These are phyloP conservation scores for Aplysia californica DNA, from an alignment of 1,140 invertebrate species.

Conservation along the genomic window DNA sequence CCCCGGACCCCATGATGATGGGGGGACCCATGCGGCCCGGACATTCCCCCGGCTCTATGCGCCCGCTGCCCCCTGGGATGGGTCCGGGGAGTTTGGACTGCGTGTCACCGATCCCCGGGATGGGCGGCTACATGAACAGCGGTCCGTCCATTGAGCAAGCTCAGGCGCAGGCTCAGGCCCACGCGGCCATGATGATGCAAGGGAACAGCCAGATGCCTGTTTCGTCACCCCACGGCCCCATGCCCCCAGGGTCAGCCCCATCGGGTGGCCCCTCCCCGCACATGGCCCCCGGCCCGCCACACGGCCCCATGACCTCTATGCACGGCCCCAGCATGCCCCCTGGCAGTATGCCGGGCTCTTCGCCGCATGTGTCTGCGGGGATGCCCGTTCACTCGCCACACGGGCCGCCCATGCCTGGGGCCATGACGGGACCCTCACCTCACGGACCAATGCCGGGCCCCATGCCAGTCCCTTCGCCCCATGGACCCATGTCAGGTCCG, in stretches of 20 bases:
- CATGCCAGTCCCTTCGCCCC: background rate
- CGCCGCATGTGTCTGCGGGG: background rate
- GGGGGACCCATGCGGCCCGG: slow-evolving; percentile 9
- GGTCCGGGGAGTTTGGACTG: slow-evolving; percentile 17
- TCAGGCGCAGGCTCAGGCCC: slow-evolving; percentile 24
- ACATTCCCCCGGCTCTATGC: slow-evolving; percentile 13
- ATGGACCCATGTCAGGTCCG: background rate
- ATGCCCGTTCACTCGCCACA: slow-evolving; percentile 3
- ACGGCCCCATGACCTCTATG: background rate
- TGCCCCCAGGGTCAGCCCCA: background rate
- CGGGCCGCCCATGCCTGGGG: background rate
- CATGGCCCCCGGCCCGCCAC: background rate
- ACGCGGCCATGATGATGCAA: slow-evolving; percentile 31
- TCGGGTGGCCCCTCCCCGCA: slow-evolving; percentile 14
- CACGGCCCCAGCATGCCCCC: slow-evolving; percentile 1
- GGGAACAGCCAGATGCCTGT: slow-evolving; percentile 8
- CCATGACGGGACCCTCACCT: background rate
- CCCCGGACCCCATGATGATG: background rate
- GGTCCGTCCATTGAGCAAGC: slow-evolving; percentile 23
- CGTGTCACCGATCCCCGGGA: slow-evolving; percentile 19
- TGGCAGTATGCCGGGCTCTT: slow-evolving; percentile 2
- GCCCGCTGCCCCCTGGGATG: slow-evolving; percentile 8
- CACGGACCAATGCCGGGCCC: background rate
- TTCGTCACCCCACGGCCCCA: slow-evolving; percentile 16
- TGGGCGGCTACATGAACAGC: slow-evolving; percentile 18